Percentiles rank a stretch among this genome's conserved stretches.
These are phyloP conservation scores for Atherinosoma microstoma DNA, from an alignment of 2,797 vertebrate species.

Conservation along the genomic window DNA sequence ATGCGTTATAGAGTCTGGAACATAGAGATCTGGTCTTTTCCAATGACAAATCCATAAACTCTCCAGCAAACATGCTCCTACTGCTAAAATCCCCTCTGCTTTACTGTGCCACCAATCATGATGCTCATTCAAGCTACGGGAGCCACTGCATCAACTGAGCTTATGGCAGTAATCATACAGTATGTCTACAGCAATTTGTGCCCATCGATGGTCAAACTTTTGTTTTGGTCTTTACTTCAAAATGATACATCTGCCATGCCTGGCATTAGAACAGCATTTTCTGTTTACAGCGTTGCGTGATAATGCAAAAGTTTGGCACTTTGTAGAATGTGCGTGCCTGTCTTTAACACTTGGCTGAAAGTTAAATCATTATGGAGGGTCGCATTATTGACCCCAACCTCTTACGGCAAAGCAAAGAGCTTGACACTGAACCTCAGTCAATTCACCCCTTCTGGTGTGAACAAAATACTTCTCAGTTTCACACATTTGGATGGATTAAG, in stretches of 20 bases:
- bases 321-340: constrained; percentile 5
- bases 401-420: constrained; percentile 71
- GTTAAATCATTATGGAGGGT: constrained; percentile 74
- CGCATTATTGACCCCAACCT: constrained; percentile 70
- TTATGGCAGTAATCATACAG: constrained; percentile 61
- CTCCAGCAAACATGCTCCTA: constrained; percentile 73
- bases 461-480: constrained; percentile 85
- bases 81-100: constrained; percentile 63
- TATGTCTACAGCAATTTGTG: constrained; percentile 51
- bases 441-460: constrained; percentile 83
- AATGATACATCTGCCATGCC: constrained; percentile 8
- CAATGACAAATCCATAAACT: constrained; percentile 82
- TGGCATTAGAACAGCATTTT: neutral
- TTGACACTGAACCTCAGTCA: constrained; percentile 77
- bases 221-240: constrained; percentile 24
- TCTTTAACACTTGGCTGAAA: constrained; percentile 68
- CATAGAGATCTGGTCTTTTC: constrained; percentile 78
- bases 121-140: constrained; percentile 50
- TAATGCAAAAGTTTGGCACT: constrained; percentile 10
- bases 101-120: constrained; percentile 52
- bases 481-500: constrained; percentile 84
- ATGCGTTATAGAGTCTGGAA: constrained; percentile 79
- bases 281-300: constrained; percentile 17
- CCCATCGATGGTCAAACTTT: constrained; percentile 17
- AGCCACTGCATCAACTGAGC: constrained; percentile 56